Base-by-base conservation (phyloP, 1,140 invertebrate genomes). In the Stegodyphus dumicola region DNA sequence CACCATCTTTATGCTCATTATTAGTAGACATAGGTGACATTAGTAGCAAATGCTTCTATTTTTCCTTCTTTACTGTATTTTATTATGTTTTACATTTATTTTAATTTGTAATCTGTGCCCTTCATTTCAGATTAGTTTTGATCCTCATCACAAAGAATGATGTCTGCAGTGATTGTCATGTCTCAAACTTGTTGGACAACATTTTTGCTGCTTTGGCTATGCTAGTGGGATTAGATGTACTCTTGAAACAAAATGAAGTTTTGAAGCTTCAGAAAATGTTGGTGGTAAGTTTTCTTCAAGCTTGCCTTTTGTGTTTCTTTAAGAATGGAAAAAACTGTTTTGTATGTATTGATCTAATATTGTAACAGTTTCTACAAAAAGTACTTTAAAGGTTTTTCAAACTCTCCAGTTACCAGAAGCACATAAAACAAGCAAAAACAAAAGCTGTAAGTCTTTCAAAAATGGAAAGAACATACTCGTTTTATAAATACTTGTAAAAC, bases 181-280 rank as follows among this genome's bases (percentile, higher is more conserved):
- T 91, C 52, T 86, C 83, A 15, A 88, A 89, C 17, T 91, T 96
- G 53, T 89, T 96, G n/a, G 93, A 94, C 64, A 92, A 93, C 64
- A 92, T 95, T 64, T 95, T 95, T 89, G 93, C 94, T 89, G 92
- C 93, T 4, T 94, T 96, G 92, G 92, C 96, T 10, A 92, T 96
- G 64, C 93, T 94, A 83, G 93, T 95, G 88, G 95, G 96, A 13
- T 92, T 95, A 7, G 94, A 96, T 84, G 94, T 95, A 88, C 90
- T 96, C 33, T 93, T 93, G 87, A 93, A 91, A 86, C 92, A 94
- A 60, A 93, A 94, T 88, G 96, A 95, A 90, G 91, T 95, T 66
- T 17, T 77, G 64, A 85, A 70, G 51, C 52, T 85, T 48, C 81
- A 85, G 48, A 85, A 85, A 56, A 10, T 64, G 0, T 76, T 85